These are phyloP conservation scores for Pecten maximus DNA, from an alignment of 2,888 invertebrate species.

Conservation along the genomic window DNA sequence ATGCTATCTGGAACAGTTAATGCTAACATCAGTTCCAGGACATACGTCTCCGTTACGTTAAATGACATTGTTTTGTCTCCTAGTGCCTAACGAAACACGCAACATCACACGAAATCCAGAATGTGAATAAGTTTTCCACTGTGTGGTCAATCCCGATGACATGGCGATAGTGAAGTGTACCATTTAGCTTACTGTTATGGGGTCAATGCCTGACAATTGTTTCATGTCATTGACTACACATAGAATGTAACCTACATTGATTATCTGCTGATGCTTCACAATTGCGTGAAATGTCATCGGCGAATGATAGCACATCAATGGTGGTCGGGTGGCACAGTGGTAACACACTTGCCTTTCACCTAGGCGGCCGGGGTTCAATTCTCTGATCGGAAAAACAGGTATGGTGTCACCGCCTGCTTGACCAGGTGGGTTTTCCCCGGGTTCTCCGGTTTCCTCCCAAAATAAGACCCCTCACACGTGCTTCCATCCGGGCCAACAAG, in stretches of 20 bases:
- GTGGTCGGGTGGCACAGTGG: too few species aligned
- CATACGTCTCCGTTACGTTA: neutral
- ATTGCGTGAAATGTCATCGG: neutral
- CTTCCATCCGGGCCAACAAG: too few species aligned
- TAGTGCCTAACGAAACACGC: neutral
- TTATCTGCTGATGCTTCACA: neutral
- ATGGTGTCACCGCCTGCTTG: too few species aligned
- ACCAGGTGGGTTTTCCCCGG: too few species aligned
- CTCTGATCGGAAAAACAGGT: too few species aligned
- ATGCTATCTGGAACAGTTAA: neutral
- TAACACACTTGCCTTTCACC: too few species aligned
- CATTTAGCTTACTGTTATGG: neutral
- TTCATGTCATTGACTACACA: neutral
- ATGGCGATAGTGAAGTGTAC: neutral
- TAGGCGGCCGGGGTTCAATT: too few species aligned
- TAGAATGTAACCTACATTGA: neutral
- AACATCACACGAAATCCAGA: neutral
- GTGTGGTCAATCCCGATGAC: neutral
- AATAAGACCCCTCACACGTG: too few species aligned
- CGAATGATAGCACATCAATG: too few species aligned
- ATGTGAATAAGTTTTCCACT: neutral
- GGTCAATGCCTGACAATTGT: neutral
- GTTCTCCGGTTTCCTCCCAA: too few species aligned
- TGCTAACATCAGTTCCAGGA: conserved; percentile 20
- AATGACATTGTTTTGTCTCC: conserved; percentile 15